Base-by-base conservation (phyloP, 1,140 invertebrate species). In the Reticulitermes speratus region DNA sequence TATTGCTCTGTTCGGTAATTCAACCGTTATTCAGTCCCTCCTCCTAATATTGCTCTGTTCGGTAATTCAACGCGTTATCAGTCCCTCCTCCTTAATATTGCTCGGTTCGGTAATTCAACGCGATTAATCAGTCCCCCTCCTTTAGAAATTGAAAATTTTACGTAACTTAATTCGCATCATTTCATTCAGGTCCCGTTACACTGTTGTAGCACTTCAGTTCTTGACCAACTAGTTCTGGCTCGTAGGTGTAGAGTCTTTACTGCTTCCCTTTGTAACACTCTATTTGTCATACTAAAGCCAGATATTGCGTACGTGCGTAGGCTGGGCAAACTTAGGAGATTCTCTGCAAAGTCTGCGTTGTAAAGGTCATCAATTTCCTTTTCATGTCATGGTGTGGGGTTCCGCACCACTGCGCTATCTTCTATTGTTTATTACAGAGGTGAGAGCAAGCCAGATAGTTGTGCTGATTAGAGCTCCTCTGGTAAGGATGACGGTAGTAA, bases 291-390 rank as follows among this genome's bases (percentile, higher is more conserved):
- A 75, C 65, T 30, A 8, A 65, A 23, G 59, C 59, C 19, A 65
- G 59, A 23, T n/a, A 21, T 8, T n/a, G 65, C n/a, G 65, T 75
- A 14, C 52, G 65, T 30, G 65, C 65, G 7, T 75, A 30, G n/a
- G 65, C 65, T 75, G 65, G 65, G 65, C 65, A 75, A 75, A 75
- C 65, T 75, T 75, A 16, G 65, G 65, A 75, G 65, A 25, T 75
- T 75, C 65, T 75, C 25, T 55, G 52, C 19, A 19, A 55, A 55
- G 52, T 55, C 9, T 55, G 19, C 1, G 65, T 30, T 30, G 25
- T 75, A 16, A 30, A 30, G 65, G 65, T 75, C n/a, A 75, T 75
- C 65, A 75, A 75, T 75, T 75, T 30, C 65, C 65, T 75, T n/a
- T 75, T 25, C 65, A 30, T 75, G 25, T 16, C n/a, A 25, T 75